Conservation (phyloP, 1,140 invertebrate species). For the Drosophila nigromelanica region DNA sequence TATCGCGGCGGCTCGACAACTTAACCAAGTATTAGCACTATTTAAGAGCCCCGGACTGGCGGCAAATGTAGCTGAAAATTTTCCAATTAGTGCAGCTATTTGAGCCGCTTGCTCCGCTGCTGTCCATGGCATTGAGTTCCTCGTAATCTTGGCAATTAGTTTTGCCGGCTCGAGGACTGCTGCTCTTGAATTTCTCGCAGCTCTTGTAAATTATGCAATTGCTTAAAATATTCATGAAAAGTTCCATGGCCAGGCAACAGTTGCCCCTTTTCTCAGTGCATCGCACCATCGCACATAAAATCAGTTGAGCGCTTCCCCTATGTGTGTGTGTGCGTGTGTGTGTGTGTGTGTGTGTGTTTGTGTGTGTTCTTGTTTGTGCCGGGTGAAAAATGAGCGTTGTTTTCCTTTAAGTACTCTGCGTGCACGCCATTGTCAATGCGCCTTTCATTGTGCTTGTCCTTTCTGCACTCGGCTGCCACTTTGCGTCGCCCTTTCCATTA, state of each 20-base stretch:
- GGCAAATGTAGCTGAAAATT: slow-evolving; percentile 49
- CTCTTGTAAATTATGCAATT: slow-evolving; percentile 30
- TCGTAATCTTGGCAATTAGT: slow-evolving; percentile 39
- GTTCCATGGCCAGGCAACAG: slow-evolving; percentile 27
- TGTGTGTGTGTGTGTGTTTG: slow-evolving; percentile 12
- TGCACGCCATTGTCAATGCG: slow-evolving; percentile 39
- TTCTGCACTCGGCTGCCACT: slow-evolving; percentile 38
- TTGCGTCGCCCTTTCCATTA: slow-evolving; percentile 57
- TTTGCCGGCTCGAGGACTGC: slow-evolving; percentile 19
- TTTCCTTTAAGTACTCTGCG: slow-evolving; percentile 36
- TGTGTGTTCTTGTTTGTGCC: slow-evolving; percentile 10
- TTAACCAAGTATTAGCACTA: slow-evolving; percentile 55
- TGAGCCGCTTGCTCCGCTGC: not conserved
- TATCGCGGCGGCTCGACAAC: slow-evolving; percentile 37
- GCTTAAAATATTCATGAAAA: slow-evolving; percentile 52
- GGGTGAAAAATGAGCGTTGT: slow-evolving; percentile 46
- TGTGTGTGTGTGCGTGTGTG: too few species aligned
- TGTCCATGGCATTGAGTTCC: slow-evolving; percentile 22
- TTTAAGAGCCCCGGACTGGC: slow-evolving; percentile 35
- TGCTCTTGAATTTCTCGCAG: slow-evolving; percentile 13
- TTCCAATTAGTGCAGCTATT: slow-evolving; percentile 64
- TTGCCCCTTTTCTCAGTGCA: slow-evolving; percentile 2
- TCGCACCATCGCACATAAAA: slow-evolving; percentile 24
- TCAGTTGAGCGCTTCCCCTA: slow-evolving; percentile 40
- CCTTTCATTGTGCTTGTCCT: slow-evolving; percentile 53